Evolutionary conservation across 30 jellyfish, hydroid and myxozoan species (phyloP).

Genomic region (Aurelia coerulea): DNA sequence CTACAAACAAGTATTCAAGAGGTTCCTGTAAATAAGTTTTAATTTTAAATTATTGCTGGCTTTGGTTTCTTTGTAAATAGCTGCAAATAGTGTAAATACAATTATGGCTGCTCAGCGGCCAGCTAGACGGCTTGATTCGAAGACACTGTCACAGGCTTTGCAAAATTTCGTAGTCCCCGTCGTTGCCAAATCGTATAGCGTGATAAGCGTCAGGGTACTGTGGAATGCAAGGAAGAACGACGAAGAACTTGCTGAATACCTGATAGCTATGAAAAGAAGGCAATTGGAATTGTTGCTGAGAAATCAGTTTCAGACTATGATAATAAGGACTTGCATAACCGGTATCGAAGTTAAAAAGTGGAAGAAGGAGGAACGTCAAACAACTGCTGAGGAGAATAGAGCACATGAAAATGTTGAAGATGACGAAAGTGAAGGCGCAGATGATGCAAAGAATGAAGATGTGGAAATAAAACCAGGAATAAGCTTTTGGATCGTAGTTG

Average conservation of each 20-base stretch:
- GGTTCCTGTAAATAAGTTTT: not conserved
- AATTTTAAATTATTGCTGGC: too few relatives aligned
- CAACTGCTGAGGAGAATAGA: not conserved
- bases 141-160: conserved; percentile 10
- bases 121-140: conserved; percentile 27
- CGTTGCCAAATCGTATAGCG: not conserved
- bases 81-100: not conserved
- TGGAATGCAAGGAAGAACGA: conserved; percentile 6
- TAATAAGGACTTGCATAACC: not conserved
- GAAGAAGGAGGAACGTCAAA: not conserved
- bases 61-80: too few relatives aligned
- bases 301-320: not conserved
- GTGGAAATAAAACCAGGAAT: conserved; percentile 1
- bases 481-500: conserved; percentile 3
- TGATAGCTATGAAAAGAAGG: conserved; percentile 16
- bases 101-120: conserved; percentile 12
- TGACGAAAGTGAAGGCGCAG: not conserved
- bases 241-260: conserved; percentile 9
- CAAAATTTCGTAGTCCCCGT: conserved; percentile 15
- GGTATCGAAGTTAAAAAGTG: conserved; percentile 7
- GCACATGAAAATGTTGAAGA: not conserved
- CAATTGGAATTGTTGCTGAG: conserved; percentile 8
- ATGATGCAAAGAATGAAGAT: not conserved
- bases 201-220: not conserved
- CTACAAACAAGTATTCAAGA: not conserved